Conservation (phyloP, 1,140 invertebrate species). For the Mylabris phalerata region DNA sequence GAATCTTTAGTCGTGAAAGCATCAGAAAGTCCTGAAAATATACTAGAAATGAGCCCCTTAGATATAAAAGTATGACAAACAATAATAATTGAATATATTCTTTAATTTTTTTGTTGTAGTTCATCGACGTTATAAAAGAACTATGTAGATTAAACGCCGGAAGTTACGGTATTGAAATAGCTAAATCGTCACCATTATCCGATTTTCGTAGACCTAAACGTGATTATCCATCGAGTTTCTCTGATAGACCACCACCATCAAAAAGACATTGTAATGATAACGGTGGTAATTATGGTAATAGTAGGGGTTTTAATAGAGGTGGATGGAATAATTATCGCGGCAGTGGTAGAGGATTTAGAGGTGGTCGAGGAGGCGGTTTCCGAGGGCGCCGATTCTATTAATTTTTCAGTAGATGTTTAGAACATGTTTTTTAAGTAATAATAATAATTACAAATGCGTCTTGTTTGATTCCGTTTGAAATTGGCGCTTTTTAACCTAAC, state of each 20-base stretch:
- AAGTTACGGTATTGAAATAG: conserved; percentile 54
- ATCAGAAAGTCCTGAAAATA: conserved; percentile 68
- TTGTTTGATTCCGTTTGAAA: too few species aligned
- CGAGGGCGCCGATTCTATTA: neutral
- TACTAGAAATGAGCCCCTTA: conserved; percentile 48
- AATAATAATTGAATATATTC: conserved; percentile 7
- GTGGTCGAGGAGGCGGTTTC: conserved; percentile 14
- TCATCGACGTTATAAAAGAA: conserved; percentile 56
- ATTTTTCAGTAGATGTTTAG: too few species aligned
- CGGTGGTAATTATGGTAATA: conserved; percentile 17
- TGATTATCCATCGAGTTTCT: conserved; percentile 15
- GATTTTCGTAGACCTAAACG: too few species aligned
- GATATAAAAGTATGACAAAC: conserved; percentile 48
- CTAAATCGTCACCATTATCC: conserved; percentile 41
- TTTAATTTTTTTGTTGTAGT: conserved; percentile 39
- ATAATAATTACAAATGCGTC: too few species aligned
- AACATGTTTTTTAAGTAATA: too few species aligned
- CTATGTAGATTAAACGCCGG: conserved; percentile 68
- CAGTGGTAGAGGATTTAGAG: conserved; percentile 14
- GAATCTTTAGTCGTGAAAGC: conserved; percentile 77
- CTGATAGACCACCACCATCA: conserved; percentile 32
- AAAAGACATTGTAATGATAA: conserved; percentile 25
- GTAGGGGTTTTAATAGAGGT: conserved; percentile 5
- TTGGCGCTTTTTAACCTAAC: too few species aligned
- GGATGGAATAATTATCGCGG: neutral